A percentile compares a stretch with the other conserved stretches of the same genome.
phyloP scores from a whole-genome alignment of 2,113 vertebrate genomes.

The cattle (Bos taurus) region ARS-UCD2.0 NC_037334.1:5012501-5013000 shows the following conservation, averaged over 20 bases:
- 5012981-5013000: neutral
- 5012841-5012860: neutral
- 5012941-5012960: neutral
- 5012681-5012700: slow-evolving; percentile 62
- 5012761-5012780: neutral
- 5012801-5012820: neutral
- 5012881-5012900: neutral
- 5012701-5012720: neutral
- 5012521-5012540: slow-evolving; percentile 31
- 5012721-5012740: neutral
- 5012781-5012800: neutral
- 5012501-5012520: slow-evolving; percentile 84
- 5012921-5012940: neutral
- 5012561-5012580: neutral
- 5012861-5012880: neutral
- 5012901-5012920: neutral
- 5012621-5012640: slow-evolving; percentile 28
- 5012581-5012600: neutral
- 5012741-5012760: neutral
- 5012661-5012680: slow-evolving; percentile 63
- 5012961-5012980: neutral
- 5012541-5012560: slow-evolving; percentile 55
- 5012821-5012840: neutral
- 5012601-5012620: neutral
- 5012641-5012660: slow-evolving; percentile 65